Evolutionary conservation across 2,888 invertebrate genomes (phyloP), one percentile per base, ranked within the genome.

Genomic region (Elmis aenea): DNA sequence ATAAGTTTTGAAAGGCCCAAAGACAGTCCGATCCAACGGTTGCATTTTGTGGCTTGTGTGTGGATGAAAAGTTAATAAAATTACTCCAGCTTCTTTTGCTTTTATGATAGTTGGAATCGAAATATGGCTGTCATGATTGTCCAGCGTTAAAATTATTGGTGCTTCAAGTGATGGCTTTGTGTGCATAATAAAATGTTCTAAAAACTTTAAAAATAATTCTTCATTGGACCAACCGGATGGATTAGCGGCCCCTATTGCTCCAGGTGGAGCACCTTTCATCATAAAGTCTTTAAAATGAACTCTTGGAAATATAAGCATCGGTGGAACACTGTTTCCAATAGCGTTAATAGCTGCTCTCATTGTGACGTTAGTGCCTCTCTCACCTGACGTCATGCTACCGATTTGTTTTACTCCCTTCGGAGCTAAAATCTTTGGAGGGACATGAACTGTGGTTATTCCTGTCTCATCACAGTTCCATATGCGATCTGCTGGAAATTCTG

Each of bases 211-310:
- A 29, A 54, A 52, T 15, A 48, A 29, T 9, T 18, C 13, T 29
- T 51, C 46, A 23, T 54, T 61, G 21, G 52, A 52, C 57, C 59
- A 61, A n/a, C 56, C 57, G 3, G 51, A 51, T 27, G 34, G 46
- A 38, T 50, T 43, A 5, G 46, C 51, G 14, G 33, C 35, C 10
- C 44, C 51, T 26, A 45, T 28, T 14, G 43, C 26, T 8, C 50
- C 48, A 22, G 37, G 15, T 2, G 54, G 51, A 3, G 45, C 51
- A 21, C 49, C 52, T 24, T 40, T 38, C 11, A 52, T 3, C 47
- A 55, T 50, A 25, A 34, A 22, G 3, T 33, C 23, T 37, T 51
- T 50, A 27, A 50, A 52, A 34, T 50, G 33, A 9, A 50, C 45
- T 13, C 54, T 15, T 1, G 54, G 54, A 33, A 58, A 58, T 26